Base-by-base conservation (phyloP, 2,888 invertebrate genomes). In the Caenorhabditis macrosperma region DNA sequence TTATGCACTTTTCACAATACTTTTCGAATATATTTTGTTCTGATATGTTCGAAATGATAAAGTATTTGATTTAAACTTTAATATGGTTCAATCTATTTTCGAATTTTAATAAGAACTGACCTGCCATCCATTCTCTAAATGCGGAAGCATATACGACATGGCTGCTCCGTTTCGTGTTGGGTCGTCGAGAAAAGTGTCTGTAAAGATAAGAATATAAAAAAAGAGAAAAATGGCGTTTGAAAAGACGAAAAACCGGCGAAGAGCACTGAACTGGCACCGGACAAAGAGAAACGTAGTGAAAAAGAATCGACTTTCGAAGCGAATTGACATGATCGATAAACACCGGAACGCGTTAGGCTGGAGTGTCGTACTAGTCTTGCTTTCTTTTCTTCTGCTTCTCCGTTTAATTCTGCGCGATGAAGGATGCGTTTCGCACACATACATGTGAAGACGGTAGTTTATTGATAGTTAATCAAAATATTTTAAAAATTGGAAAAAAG, bases 71-170 rank as follows among this genome's bases (percentile, higher is more conserved):
- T n/a, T n/a, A 4, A 50, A 6, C 10, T 5, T 24, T 22, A 22
- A 35, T 35, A 0, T 7, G 17, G 20, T 33, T 35, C 22, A 17
- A 28, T 17, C 20, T 1, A 15, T 55, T 55, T 26, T 41, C 1
- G 38, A 24, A 17, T 24, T 24, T 24, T 59, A 17, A 48, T 4
- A 46, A 38, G 20, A 35, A 72, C 59, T 26, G 35, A 86, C 85
- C 93, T 99, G 98, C 97, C 98, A 99, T 44, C 99, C 99, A 92
- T 99, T 99, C 93, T 96, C 96, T 89, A 99, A 94, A 95, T 99
- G 99, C 86, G 96, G 96, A 89, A 99, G 92, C 98, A 99, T 98
- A 92, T 99, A 99, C 92, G 98, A 98, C 99, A 99, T 99, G 78
- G 52, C 50, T 74, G 63, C 15, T 22, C 59, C 20, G 61, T 48